These are phyloP conservation scores for Rhyacophila evoluta DNA, from an alignment of 2,888 invertebrate species.

Conservation along the genomic window DNA sequence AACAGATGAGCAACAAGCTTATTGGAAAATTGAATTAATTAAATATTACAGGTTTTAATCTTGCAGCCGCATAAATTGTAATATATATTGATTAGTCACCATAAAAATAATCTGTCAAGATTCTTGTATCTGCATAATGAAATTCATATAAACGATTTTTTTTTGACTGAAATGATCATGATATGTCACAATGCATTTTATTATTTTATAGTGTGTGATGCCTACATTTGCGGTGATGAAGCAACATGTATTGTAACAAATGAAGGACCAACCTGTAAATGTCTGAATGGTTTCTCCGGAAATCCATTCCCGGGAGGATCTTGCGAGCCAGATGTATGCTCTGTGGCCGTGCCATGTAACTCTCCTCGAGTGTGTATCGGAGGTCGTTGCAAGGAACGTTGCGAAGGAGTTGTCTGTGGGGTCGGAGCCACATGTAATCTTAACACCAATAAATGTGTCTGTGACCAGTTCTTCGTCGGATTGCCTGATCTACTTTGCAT, in stretches of 20 bases:
- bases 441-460: conserved; percentile 84
- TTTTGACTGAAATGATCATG: no score
- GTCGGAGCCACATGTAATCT: conserved; percentile 89
- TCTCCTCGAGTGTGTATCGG: conserved; percentile 86
- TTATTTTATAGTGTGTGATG: conserved; percentile 74
- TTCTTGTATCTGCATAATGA: no score
- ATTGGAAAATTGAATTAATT: no score
- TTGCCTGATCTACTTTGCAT: conserved; percentile 91
- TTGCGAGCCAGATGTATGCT: conserved; percentile 86
- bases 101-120: no score
- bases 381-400: conserved; percentile 89
- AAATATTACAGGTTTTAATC: no score
- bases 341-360: conserved; percentile 80
- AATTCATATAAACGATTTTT: no score
- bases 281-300: conserved; percentile 86
- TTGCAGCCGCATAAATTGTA: no score
- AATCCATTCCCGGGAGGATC: conserved; percentile 93
- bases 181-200: no score
- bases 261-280: conserved; percentile 89
- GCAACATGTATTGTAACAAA: conserved; percentile 89
- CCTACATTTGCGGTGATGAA: conserved; percentile 82
- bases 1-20: no score
- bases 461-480: conserved; percentile 88
- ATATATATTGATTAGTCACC: no score
- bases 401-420: conserved; percentile 88